Base-by-base conservation (phyloP, 2,888 invertebrate genomes). In the Chouioia cunea region DNA sequence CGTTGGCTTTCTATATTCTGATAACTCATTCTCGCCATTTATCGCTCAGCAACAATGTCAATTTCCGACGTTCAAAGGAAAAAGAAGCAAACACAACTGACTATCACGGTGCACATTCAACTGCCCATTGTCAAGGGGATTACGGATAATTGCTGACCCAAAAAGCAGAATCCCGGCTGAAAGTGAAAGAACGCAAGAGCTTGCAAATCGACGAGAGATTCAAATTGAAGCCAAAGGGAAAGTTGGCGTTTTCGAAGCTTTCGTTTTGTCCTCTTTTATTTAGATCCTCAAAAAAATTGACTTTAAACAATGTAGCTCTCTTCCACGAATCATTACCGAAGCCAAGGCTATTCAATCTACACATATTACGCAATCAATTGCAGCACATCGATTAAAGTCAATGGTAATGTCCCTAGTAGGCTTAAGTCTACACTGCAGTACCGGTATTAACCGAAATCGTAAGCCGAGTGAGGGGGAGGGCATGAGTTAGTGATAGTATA, bases 71-170 rank as follows among this genome's bases (percentile, higher is more conserved):
- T 53, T 44, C 36, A 36, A 36, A 36, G 6, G 6, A 3, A 10
- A 36, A 36, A 36, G 36, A 10, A 10, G 36, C 2, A 27, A 27
- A 27, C 27, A 10, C 36, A 36, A n/a, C 27, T n/a, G 23, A 54
- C 16, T 52, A 27, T 27, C 22, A 18, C 18, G 53, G 20, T 22
- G 54, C 12, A 27, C 3, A 0, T 22, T 22, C 22, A 23, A 27
- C n/a, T 6, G 54, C 14, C 65, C 70, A 75, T 76, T 74, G 77
- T 75, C 68, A 71, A 69, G 52, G 36, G 70, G 52, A 71, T 66
- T 62, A 57, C 65, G 71, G 77, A 79, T 81, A 79, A 81, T 81
- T 80, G 77, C 77, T 75, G 79, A 79, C 79, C 80, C 77, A 76
- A 74, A 79, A 80, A 79, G 48, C 16, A 12, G 14, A 1, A 23